A percentile compares a stretch with the other conserved stretches of the same genome.
Evolutionary conservation across 2,113 vertebrate genomes (phyloP).

Genomic region (Eclectus roratus): DNA sequence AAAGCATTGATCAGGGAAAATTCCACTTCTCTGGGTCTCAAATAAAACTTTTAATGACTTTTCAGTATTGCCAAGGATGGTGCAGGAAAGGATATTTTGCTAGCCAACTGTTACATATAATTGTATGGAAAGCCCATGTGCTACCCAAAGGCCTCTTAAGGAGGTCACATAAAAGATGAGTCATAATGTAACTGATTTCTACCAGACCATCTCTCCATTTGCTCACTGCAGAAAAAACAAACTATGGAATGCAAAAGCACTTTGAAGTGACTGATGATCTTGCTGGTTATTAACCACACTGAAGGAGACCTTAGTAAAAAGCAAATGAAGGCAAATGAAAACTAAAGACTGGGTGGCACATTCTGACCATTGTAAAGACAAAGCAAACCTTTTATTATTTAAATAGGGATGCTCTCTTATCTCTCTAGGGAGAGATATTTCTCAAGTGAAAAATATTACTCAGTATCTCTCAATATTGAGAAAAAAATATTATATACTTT

Average conservation of each 20-base stretch:
- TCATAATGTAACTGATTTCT: constrained; percentile 54
- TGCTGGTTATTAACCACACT: constrained; percentile 36
- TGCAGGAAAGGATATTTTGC: background rate
- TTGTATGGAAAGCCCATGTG: constrained; percentile 29
- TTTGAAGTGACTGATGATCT: constrained; percentile 62
- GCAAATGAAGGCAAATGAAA: constrained; percentile 4
- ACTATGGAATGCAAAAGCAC: background rate
- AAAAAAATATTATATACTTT: background rate
- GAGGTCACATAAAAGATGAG: constrained; percentile 50
- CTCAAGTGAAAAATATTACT: background rate
- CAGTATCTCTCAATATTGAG: background rate
- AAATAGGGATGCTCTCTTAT: background rate
- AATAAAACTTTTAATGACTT: background rate
- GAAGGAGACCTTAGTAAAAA: background rate
- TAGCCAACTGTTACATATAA: background rate
- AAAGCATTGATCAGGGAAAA: background rate
- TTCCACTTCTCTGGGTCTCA: background rate
- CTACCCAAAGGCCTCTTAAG: constrained; percentile 23
- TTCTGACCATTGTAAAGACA: background rate
- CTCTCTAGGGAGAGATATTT: background rate
- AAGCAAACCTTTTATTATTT: background rate
- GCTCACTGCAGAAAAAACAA: constrained; percentile 45
- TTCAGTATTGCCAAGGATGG: background rate
- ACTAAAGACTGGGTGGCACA: background rate
- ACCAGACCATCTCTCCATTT: constrained; percentile 39